phyloP scores from a whole-genome alignment of 2,797 vertebrate species.

The Eutrigla gurnardus region DNA sequence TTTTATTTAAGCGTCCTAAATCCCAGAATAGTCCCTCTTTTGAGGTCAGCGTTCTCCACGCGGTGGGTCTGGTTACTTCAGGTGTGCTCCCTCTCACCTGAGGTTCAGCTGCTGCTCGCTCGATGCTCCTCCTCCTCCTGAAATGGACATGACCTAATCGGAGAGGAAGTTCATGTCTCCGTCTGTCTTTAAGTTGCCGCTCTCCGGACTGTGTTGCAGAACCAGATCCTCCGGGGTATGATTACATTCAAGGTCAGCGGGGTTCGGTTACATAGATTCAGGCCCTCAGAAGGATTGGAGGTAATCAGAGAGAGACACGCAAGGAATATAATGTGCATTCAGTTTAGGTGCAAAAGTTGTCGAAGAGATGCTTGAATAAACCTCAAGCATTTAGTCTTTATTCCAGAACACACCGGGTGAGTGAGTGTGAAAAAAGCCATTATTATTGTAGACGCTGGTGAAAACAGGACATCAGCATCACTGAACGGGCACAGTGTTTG shows the following conservation, averaged over 20 bases:
- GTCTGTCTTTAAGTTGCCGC: constrained; percentile 47
- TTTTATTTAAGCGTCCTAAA: constrained; percentile 25
- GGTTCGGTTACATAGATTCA: constrained; percentile 52
- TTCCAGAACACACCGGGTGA: constrained; percentile 45
- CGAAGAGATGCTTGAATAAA: neutral
- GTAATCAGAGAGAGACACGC: neutral
- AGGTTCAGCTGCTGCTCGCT: constrained; percentile 50
- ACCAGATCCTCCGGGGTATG: constrained; percentile 70
- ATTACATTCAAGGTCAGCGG: constrained; percentile 65
- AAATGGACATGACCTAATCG: constrained; percentile 43
- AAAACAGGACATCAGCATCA: constrained; percentile 64
- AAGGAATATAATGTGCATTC: neutral
- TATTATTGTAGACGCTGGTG: constrained; percentile 51
- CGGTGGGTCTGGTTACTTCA: constrained; percentile 52
- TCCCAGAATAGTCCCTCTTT: constrained; percentile 22
- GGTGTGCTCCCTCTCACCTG: constrained; percentile 30
- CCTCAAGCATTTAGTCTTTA: neutral
- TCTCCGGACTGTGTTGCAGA: constrained; percentile 51
- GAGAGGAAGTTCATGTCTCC: constrained; percentile 59
- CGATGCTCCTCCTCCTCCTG: constrained; percentile 1
- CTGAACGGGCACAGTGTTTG: constrained; percentile 47
- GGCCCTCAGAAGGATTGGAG: constrained; percentile 16
- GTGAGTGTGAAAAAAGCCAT: constrained; percentile 32
- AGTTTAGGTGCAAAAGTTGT: neutral
- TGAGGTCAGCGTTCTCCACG: constrained; percentile 47